Evolutionary conservation across 1,140 invertebrate species (phyloP).

Genomic region (Notospermus geniculatus): DNA sequence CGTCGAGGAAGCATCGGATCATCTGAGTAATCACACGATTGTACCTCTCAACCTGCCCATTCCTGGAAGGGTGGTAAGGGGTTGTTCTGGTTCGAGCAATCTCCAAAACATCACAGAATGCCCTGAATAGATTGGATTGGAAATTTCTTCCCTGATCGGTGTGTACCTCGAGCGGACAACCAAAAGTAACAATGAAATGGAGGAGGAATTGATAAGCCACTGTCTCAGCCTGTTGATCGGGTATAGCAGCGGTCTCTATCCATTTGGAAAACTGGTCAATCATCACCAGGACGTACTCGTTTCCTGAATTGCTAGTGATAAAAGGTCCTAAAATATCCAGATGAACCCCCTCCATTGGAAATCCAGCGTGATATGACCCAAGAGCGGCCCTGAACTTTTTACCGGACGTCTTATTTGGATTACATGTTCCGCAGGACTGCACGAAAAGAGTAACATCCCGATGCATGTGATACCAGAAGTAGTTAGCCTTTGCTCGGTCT

Average conservation of each 20-base stretch:
- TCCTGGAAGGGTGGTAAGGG: conserved; percentile 14
- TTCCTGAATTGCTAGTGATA: conserved; percentile 3
- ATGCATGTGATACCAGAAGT: background rate
- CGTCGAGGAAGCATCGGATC: no score
- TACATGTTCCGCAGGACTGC: conserved; percentile 11
- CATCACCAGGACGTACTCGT: conserved; percentile 16
- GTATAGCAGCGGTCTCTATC: conserved; percentile 18
- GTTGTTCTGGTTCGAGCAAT: no score
- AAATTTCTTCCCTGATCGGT: conserved; percentile 19
- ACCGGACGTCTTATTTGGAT: conserved; percentile 17
- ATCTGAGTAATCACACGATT: no score
- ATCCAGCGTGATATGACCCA: conserved; percentile 12
- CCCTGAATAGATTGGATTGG: conserved; percentile 5
- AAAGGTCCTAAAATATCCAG: conserved; percentile 20
- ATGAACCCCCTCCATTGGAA: conserved; percentile 23
- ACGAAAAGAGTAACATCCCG: conserved; percentile 15
- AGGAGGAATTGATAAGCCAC: conserved; percentile 10
- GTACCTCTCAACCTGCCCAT: no score
- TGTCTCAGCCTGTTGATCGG: conserved; percentile 15
- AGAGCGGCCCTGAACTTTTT: background rate
- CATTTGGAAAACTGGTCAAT: conserved; percentile 25
- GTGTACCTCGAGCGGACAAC: conserved; percentile 17
- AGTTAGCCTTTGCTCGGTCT: no score
- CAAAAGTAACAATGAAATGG: no score
- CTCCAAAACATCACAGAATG: conserved; percentile 12